phyloP scores from a whole-genome alignment of 2,888 invertebrate genomes.

The Hirtodrosophila histrioides region DNA sequence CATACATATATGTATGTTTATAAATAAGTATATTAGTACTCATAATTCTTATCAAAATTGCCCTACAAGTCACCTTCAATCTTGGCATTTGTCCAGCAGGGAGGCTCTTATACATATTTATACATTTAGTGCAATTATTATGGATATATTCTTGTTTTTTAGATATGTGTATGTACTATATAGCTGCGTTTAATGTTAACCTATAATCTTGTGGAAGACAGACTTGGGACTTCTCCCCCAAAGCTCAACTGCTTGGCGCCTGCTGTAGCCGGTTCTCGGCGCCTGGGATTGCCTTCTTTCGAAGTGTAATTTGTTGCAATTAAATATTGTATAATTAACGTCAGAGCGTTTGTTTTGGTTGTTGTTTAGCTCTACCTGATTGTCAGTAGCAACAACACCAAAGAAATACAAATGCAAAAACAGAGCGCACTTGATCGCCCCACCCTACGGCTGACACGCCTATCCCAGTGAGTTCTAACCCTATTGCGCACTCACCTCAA shows the following conservation, averaged over 20 bases:
- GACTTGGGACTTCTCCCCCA: neutral
- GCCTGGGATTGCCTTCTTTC: constrained; percentile 18
- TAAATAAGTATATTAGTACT: constrained; percentile 1
- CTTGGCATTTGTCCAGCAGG: constrained; percentile 22
- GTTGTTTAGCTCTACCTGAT: constrained; percentile 25
- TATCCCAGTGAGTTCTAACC: no score
- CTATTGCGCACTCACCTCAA: no score
- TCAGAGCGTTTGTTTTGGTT: constrained; percentile 19
- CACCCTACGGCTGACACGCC: neutral
- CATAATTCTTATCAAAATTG: constrained; percentile 23
- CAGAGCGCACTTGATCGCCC: constrained; percentile 6
- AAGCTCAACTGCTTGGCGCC: constrained; percentile 19
- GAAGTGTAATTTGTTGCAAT: constrained; percentile 9
- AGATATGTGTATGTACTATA: neutral
- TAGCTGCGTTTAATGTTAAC: constrained; percentile 2
- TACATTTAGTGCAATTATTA: neutral
- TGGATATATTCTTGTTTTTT: neutral
- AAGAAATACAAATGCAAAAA: constrained; percentile 4
- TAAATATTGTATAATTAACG: constrained; percentile 41
- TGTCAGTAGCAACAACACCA: constrained; percentile 12
- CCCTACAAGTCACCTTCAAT: constrained; percentile 42
- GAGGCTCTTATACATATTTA: constrained; percentile 29
- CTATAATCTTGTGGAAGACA: constrained; percentile 1
- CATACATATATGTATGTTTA: neutral
- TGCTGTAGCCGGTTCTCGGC: constrained; percentile 41